These are phyloP conservation scores for Anastrepha obliqua DNA, from an alignment of 1,140 invertebrate species.

Conservation along the genomic window DNA sequence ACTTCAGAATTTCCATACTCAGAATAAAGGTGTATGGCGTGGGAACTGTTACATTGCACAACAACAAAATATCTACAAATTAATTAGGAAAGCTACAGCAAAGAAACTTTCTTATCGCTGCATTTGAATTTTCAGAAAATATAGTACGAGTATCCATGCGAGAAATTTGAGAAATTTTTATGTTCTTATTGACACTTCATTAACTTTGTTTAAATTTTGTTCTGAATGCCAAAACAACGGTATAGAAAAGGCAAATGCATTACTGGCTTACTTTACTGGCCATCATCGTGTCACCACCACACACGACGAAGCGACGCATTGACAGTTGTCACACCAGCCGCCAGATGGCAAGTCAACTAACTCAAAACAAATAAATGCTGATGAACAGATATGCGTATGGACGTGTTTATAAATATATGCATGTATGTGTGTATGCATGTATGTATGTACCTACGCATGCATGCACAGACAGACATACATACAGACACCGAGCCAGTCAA, in stretches of 20 bases:
- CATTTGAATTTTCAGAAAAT: neutral
- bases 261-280: neutral
- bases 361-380: neutral
- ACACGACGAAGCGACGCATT: constrained; percentile 22
- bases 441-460: neutral
- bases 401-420: neutral
- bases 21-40: constrained; percentile 12
- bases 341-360: neutral
- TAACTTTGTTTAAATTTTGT: neutral
- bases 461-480: neutral
- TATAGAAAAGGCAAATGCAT: neutral
- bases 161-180: neutral
- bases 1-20: neutral
- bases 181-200: constrained; percentile 10
- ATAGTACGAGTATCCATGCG: neutral
- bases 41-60: neutral
- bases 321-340: neutral
- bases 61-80: neutral
- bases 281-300: neutral
- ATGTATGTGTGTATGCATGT: neutral
- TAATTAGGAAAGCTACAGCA: neutral
- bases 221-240: constrained; percentile 25
- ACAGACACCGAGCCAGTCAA: neutral
- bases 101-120: constrained; percentile 13
- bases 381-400: neutral